Evolutionary conservation across 2,888 invertebrate species (phyloP), one percentile per base, ranked within the genome.

Genomic region (Diloba caeruleocephala): DNA sequence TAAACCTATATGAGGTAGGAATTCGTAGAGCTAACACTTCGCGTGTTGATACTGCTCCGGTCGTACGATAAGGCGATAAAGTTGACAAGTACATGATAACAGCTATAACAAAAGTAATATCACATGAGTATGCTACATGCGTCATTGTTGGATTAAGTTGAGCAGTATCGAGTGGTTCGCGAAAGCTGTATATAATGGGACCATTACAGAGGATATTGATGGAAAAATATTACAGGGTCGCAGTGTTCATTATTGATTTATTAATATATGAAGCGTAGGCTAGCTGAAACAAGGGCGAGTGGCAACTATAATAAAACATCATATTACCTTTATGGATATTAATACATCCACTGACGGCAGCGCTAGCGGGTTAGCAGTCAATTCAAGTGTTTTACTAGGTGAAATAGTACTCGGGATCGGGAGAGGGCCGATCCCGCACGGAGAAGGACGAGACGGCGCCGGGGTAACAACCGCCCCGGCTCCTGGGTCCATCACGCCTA

Each of bases 1-100:
- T 65, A 67, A 76, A 73, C 55, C 71, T 52, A 75, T 71, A 78
- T 60, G 66, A 51, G 57, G 57, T 37, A 60, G 84, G 88, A 83
- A 88, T 87, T 78, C 79, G 69, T 62, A 59, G 71, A 60, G 72
- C 82, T 84, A 88, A 88, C 82, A 85, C 84, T 81, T 77, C 70
- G 78, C 69, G 72, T 78, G 75, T 66, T 71, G 76, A 78, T 74
- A 79, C 64, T 57, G 62, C 57, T 52, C 56, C 48, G 49, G 56
- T 34, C 41, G 44, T 37, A 43, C 59, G 74, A 82, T 80, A 82
- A 77, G 70, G 63, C 52, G 71, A 75, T 73, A 77, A 60, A 46
- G 52, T 53, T 63, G 62, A 54, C 71, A 66, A 65, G 59, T 51
- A 60, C 49, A 25, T 65, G 76, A 78, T 78, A 81, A 64, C 51